Base-by-base conservation (phyloP, 2,888 invertebrate genomes). In the Melikaiella ostensackeni region DNA sequence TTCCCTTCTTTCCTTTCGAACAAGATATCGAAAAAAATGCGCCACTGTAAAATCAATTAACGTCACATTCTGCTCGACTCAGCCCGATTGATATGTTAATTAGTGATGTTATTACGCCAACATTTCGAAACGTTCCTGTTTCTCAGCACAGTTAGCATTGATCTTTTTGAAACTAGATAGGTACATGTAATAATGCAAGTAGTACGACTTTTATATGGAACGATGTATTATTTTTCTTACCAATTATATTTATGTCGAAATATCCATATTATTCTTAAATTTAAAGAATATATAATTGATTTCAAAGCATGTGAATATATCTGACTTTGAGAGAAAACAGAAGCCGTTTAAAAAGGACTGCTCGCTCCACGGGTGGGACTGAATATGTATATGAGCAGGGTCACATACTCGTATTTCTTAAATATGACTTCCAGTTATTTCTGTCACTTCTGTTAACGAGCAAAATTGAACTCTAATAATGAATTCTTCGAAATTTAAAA, bases 1-100 rank as follows among this genome's bases (percentile, higher is more conserved):
- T 57, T 4, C 6, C 57, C 13, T 24, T 57, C 13, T 57, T 57
- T 57, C 24, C 24, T 57, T 57, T 13, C 9, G 24, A 57, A 24
- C 57, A 6, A 13, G 13, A 24, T 24, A 57, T 13, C 9, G 9
- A 57, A 55, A 57, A 55, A 55, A n/a, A 11, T 57, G 24, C 24
- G 24, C 24, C 24, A 24, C 57, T 57, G 13, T 57, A 24, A 24
- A 57, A 57, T 57, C 57, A 24, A 57, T 57, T 57, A 57, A 57
- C 24, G 13, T 57, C 57, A 57, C 57, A 24, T 57, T 57, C 24
- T 57, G 57, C 11, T 24, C 57, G 13, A 57, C 57, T 24, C 57
- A 4, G 24, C 6, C 13, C 57, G 57, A 57, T 57, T 57, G 57
- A 57, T 57, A 57, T 57, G 57, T 57, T 57, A 57, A 57, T 57